A percentile compares a stretch with the other conserved stretches of the same genome.
phyloP scores from a whole-genome alignment of 2,888 invertebrate genomes.

The Trachelus stipa region DNA sequence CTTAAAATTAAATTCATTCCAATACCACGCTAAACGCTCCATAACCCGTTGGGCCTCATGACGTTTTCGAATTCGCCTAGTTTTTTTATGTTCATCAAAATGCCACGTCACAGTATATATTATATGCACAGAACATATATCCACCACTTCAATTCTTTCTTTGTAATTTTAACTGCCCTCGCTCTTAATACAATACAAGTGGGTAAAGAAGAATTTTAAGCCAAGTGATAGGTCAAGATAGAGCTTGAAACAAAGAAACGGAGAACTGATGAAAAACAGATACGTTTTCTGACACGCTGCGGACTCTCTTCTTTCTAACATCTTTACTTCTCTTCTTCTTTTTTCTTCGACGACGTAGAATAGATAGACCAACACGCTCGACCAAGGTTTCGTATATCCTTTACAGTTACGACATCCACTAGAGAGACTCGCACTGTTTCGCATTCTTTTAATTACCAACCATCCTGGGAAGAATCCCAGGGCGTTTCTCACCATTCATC shows the following conservation, averaged over 20 bases:
- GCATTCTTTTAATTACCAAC: slow-evolving; percentile 18
- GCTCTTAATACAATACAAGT: neutral
- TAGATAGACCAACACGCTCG: neutral
- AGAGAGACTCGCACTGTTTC: neutral
- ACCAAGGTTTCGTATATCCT: neutral
- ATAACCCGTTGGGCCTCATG: too few species aligned
- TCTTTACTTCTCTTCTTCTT: neutral
- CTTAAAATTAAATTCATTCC: too few species aligned
- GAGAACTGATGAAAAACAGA: neutral
- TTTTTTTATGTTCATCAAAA: too few species aligned
- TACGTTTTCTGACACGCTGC: neutral
- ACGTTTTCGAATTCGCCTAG: too few species aligned
- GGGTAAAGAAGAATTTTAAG: neutral
- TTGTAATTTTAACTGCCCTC: slow-evolving; percentile 33
- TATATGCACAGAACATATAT: neutral
- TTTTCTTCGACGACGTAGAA: neutral
- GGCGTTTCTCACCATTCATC: slow-evolving; percentile 41
- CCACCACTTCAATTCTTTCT: slow-evolving; percentile 26
- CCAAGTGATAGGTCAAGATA: neutral
- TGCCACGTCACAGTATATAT: too few species aligned
- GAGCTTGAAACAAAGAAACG: too few species aligned
- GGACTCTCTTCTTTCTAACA: neutral
- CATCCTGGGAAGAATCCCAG: slow-evolving; percentile 48
- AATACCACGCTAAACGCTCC: too few species aligned
- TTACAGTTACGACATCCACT: neutral